Base-by-base conservation (phyloP, 1,140 invertebrate species). In the Nomia melanderi region DNA sequence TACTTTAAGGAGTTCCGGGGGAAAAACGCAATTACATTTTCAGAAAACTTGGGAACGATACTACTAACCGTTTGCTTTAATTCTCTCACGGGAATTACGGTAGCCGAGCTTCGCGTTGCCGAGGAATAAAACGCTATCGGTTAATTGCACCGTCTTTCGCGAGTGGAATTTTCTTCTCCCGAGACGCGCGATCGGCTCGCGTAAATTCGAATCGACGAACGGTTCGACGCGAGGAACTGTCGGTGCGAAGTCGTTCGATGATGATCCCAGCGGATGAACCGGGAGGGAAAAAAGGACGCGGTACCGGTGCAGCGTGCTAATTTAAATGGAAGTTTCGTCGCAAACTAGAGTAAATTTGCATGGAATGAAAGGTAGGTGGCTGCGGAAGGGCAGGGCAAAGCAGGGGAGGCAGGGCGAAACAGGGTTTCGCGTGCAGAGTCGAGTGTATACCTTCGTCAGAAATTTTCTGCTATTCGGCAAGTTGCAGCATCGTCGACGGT, bases 11-110 rank as follows among this genome's bases (percentile, higher is more conserved):
- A 62, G 39, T 50, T 31, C 25, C 14, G 4, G 17, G 3, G 14
- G 25, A 25, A 17, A 65, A 9, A n/a, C 3, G n/a, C n/a, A 47
- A 62, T 60, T 62, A 47, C 69, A 20, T 62, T 71, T 33, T 33
- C n/a, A 47, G 39, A 60, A 71, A 71, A 71, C 56, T 71, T 33
- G 39, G 56, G 1, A 60, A 71, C 29, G 56, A 71, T 60, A 72
- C 60, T 53, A 31, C 41, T n/a, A 63, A 62, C 20, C 56, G 69
- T 47, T 71, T 9, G 8, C 27, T 33, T 41, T 44, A 72, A 62
- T 59, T 63, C 70, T 72, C 63, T 25, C 41, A 5, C 9, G n/a
- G 57, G 17, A 36, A 23, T 63, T 72, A 50, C 41, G n/a, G n/a
- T 5, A 11, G 9, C 25, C 17, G 3, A 12, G 11, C 20, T 53